Base-by-base conservation (phyloP, 1,140 invertebrate species). In the Drosophila carrolli region DNA sequence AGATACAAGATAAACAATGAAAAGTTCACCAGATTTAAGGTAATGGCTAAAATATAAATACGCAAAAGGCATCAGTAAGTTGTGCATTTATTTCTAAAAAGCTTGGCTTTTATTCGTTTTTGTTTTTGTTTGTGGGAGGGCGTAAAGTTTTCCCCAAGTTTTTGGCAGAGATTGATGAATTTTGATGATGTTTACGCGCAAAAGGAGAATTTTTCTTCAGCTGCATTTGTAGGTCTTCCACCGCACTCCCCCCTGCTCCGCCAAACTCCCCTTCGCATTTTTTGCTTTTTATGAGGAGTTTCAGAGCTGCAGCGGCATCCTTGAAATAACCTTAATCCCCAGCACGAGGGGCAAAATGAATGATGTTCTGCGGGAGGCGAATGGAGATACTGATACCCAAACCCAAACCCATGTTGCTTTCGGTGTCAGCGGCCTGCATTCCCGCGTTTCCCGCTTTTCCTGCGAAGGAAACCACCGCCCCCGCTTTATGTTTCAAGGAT, bases 151-250 rank as follows among this genome's bases (percentile, higher is more conserved):
- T 88, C 71, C 70, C 78, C 78, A 91, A 91, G 77, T 91, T 91
- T 91, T 91, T 91, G 90, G 90, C 90, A 91, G 90, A 91, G 90
- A 91, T 91, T 91, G 90, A 91, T 91, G 90, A 91, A 91, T 91
- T 89, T 86, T 86, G 84, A 88, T 88, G 83, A 88, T 88, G 83
- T 88, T 89, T 88, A 88, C 83, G 83, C 83, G 84, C 83, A 80
- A 77, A 83, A 83, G 84, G 57, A 80, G 73, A 66, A 83, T 71
- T 82, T 83, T 83, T 71, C 75, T 81, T 60, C 40, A 53, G 73
- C 73, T 75, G 73, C 61, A 75, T 75, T 75, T 75, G 71, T 65
- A 46, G 58, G 72, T 75, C 66, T 65, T 67, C 14, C 38, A n/a
- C 53, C 23, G 23, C 23, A 23, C 23, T 27, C 13, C 19, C 41